Evolutionary conservation across 2,113 vertebrate species (phyloP).

Genomic region (Paramisgurnus dabryanus): DNA sequence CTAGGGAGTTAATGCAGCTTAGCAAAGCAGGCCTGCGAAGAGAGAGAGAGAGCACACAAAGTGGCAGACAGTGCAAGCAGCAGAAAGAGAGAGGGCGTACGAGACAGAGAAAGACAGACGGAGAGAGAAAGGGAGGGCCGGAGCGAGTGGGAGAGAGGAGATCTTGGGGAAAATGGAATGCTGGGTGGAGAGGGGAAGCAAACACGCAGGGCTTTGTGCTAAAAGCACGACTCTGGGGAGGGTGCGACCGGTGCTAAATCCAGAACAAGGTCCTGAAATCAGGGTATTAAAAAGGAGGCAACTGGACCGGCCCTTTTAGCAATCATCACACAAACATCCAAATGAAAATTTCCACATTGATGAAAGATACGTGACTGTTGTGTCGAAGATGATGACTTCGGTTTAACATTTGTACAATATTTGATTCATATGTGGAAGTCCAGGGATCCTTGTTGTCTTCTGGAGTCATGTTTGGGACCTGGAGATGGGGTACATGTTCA

Average conservation of each 20-base stretch:
- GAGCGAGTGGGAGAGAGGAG: conserved; percentile 49
- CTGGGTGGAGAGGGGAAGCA: conserved; percentile 86
- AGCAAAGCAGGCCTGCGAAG: conserved; percentile 60
- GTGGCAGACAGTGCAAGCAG: conserved; percentile 38
- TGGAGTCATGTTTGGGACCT: too few relatives aligned
- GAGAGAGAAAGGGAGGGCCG: conserved; percentile 42
- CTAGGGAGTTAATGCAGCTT: conserved; percentile 80
- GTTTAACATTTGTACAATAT: too few relatives aligned
- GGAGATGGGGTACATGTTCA: too few relatives aligned
- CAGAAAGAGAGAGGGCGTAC: conserved; percentile 51
- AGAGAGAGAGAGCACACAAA: conserved; percentile 5
- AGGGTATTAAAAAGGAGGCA: conserved; percentile 59
- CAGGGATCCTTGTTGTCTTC: too few relatives aligned
- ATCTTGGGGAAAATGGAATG: conserved; percentile 85
- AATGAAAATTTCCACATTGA: conserved; percentile 25
- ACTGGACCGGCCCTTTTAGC: conserved; percentile 54
- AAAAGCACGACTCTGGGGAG: conserved; percentile 78
- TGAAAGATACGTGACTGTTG: background rate
- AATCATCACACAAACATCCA: conserved; percentile 49
- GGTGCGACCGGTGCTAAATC: conserved; percentile 69
- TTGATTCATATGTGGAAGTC: too few relatives aligned
- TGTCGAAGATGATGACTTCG: too few relatives aligned
- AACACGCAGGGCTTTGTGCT: conserved; percentile 81
- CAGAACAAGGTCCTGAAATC: conserved; percentile 69
- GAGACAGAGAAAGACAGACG: conserved; percentile 16